These are phyloP conservation scores for Bubo bubo DNA, from an alignment of 2,113 vertebrate species.

Conservation along the genomic window DNA sequence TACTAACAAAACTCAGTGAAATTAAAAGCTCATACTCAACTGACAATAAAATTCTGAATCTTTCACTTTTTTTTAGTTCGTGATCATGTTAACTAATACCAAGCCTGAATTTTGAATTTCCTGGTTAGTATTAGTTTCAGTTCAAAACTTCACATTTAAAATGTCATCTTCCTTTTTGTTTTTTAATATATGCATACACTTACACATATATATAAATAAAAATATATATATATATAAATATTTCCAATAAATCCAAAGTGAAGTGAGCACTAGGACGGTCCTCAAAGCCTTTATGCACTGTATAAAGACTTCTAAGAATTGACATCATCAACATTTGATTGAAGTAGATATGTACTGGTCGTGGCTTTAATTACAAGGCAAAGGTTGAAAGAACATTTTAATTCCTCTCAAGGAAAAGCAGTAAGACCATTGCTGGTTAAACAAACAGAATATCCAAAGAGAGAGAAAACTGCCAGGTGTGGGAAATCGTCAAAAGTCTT, in stretches of 20 bases:
- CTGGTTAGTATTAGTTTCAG: conserved; percentile 27
- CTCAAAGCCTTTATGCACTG: not conserved
- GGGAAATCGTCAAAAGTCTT: not conserved
- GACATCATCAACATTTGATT: conserved; percentile 43
- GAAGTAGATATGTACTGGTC: conserved; percentile 47
- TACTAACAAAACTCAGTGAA: not conserved
- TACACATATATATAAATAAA: not conserved
- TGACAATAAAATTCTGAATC: not conserved
- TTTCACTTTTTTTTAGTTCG: not conserved
- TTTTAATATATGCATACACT: not conserved
- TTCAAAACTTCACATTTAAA: conserved; percentile 11
- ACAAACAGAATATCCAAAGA: conserved; percentile 12
- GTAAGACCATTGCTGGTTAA: conserved; percentile 10
- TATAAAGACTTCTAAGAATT: conserved; percentile 38
- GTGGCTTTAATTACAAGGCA: conserved; percentile 55
- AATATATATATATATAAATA: not conserved
- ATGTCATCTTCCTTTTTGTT: not conserved
- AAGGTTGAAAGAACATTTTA: conserved; percentile 1
- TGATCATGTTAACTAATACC: not conserved
- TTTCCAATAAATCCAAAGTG: conserved; percentile 10
- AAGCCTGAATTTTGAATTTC: conserved; percentile 29
- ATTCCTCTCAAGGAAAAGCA: conserved; percentile 9
- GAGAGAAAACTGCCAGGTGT: not conserved
- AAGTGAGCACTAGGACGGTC: not conserved
- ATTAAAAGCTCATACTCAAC: not conserved